A percentile compares a stretch with the other conserved stretches of the same genome.
Conservation (phyloP, 2,113 vertebrate genomes). For the Phyllostomus hastatus region DNA sequence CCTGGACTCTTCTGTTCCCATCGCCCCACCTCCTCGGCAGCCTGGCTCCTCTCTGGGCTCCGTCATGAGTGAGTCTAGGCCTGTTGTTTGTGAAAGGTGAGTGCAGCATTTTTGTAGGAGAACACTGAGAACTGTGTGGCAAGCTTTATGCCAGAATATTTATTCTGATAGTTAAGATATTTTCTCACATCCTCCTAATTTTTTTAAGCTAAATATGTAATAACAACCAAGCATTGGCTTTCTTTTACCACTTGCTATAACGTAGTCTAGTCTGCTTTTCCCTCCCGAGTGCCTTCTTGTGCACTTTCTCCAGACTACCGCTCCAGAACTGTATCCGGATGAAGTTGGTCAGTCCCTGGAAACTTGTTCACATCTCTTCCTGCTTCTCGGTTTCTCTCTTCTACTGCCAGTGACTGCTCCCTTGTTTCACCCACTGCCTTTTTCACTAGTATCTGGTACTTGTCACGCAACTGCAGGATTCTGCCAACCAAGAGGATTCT, state of each 20-base stretch:
- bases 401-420: not conserved
- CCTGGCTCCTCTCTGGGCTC: slow-evolving; percentile 93
- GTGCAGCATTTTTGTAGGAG: fast-evolving
- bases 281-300: not conserved
- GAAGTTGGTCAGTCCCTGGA: not conserved
- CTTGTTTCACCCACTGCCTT: not conserved
- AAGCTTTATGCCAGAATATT: not conserved
- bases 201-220: not conserved
- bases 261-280: not conserved
- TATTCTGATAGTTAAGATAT: not conserved
- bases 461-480: not conserved
- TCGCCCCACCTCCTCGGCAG: slow-evolving; percentile 94
- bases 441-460: not conserved
- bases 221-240: not conserved
- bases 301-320: not conserved
- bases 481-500: not conserved
- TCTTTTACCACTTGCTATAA: not conserved
- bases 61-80: slow-evolving; percentile 87
- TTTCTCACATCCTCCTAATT: not conserved
- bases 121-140: not conserved
- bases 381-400: not conserved
- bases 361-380: not conserved
- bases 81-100: slow-evolving; percentile 96
- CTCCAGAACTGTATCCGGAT: not conserved
- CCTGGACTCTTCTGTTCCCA: slow-evolving; percentile 84